These are phyloP conservation scores for Cololabis saira DNA, from an alignment of 2,113 vertebrate species.

Conservation along the genomic window DNA sequence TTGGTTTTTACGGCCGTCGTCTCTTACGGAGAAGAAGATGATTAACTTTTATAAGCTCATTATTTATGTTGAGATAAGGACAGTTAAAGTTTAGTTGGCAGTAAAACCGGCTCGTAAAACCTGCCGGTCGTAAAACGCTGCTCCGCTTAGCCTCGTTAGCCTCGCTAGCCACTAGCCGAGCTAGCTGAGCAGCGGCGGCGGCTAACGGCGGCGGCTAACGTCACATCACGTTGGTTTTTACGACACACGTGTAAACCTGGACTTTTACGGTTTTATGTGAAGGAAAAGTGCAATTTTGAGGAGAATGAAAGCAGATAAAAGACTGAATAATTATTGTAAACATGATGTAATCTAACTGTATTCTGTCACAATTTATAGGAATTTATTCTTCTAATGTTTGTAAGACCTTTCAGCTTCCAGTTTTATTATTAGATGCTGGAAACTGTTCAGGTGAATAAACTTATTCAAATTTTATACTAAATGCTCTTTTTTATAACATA, in stretches of 20 bases:
- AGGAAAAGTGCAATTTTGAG: conserved; percentile 78
- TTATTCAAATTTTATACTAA: conserved; percentile 8
- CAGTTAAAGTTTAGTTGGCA: conserved; percentile 61
- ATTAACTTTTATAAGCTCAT: conserved; percentile 80
- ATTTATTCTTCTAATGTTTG: conserved; percentile 62
- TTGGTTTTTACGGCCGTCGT: conserved; percentile 62
- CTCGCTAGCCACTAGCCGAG: too few relatives aligned
- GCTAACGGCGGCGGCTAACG: too few relatives aligned
- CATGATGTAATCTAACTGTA: conserved; percentile 71
- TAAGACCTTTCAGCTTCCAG: conserved; percentile 26
- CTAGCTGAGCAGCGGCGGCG: too few relatives aligned
- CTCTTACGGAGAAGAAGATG: conserved; percentile 74
- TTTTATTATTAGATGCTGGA: conserved; percentile 36
- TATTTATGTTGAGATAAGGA: conserved; percentile 85
- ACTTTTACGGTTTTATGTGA: conserved; percentile 18
- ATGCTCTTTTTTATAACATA: too few relatives aligned
- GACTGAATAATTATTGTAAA: conserved; percentile 69
- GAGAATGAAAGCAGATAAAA: conserved; percentile 32
- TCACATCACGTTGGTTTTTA: conserved; percentile 38
- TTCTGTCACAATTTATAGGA: conserved; percentile 68
- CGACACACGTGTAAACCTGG: background rate
- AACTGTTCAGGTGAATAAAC: conserved; percentile 74
- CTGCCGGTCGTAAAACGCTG: conserved; percentile 38
- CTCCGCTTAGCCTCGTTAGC: conserved; percentile 21
- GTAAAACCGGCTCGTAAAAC: conserved; percentile 52